Evolutionary conservation across 2,113 vertebrate species (phyloP), one percentile per base, ranked within the genome.

Genomic region (Microcebus jonahi): DNA sequence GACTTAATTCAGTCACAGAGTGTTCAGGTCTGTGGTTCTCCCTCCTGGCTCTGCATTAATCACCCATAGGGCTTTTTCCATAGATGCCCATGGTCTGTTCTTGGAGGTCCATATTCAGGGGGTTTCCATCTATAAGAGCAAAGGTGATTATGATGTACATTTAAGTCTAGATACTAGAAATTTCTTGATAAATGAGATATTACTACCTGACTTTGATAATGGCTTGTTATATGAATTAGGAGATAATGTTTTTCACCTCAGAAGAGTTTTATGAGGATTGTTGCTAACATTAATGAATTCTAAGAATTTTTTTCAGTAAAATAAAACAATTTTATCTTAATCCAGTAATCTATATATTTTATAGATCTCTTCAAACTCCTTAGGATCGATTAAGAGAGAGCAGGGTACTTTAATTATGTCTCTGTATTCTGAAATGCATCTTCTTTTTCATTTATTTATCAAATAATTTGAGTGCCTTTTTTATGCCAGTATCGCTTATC

Each of bases 361-460:
- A 70, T 88, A 88, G 84, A 9, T 61, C 31, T 94, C 89, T 91
- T 88, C 71, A 88, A 11, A 71, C n/a, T 87, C 61, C 15, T 59
- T 71, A 92, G 25, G 70, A 63, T 81, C 68, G 7, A 73, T 34
- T 86, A 80, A 88, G 55, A 42, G 42, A 82, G 84, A 70, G 17
- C 1, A 31, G 61, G 36, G 6, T 57, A 75, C 27, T 92, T 91
- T 83, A 73, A 59, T 90, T 76, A 71, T 21, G 50, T 91, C 10
- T 75, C n/a, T 77, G 81, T 90, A 83, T 92, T 91, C 34, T 94
- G 84, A 83, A 92, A 65, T 94, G 1, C 90, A 55, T 94, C 17
- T 91, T 36, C 42, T 71, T 92, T 93, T 88, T 92, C 9, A 88
- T 87, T 90, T 29, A 63, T 70, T 94, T 12, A 93, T 8, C 55